Evolutionary conservation across 2,113 vertebrate species (phyloP), one percentile per base, ranked within the genome.

Genomic region (Myrmophylax atrothorax): DNA sequence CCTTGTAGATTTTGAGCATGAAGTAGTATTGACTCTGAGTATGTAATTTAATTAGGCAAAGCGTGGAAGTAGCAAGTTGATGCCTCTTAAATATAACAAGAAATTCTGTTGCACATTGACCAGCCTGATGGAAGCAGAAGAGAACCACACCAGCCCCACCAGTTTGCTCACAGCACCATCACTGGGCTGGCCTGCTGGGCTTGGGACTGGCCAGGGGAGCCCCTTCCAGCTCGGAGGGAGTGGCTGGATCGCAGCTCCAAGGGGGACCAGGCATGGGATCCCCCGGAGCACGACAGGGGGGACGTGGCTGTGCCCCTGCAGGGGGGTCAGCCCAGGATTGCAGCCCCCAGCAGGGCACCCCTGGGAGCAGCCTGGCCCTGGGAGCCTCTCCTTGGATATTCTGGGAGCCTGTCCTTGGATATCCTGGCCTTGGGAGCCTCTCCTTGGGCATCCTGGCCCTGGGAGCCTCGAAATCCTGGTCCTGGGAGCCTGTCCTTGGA

Each of bases 1-100:
- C 89, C 95, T 96, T 92, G 80, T 96, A 94, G 85, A 94, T 94
- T 93, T 94, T 94, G 58, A 96, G 91, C 78, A 84, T 96, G 94
- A 96, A 87, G 18, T 95, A 96, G 80, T 93, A 91, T 87, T 90
- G 76, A 95, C 80, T 87, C 96, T 96, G 81, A 91, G 96, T 96
- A 90, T 94, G 53, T 91, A 93, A 94, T 83, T 87, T 95, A 77
- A 96, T 93, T 91, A 96, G 87, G 95, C 94, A 93, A 93, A 89
- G 93, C 16, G 4, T 68, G 38, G 95, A 93, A 88, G 53, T 42
- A 89, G 77, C 84, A 93, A 91, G 74, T 77, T 88, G 87, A 80
- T 96, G 95, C 93, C 91, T 96, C 82, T 93, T 79, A 68, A 94
- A 87, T 87, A 82, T 59, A 69, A 72, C 55, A 60, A 53, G 35